Percentiles rank a stretch among this genome's conserved stretches.
These are phyloP conservation scores for Amphilophus citrinellus DNA, from an alignment of 2,113 vertebrate genomes.

Conservation along the genomic window DNA sequence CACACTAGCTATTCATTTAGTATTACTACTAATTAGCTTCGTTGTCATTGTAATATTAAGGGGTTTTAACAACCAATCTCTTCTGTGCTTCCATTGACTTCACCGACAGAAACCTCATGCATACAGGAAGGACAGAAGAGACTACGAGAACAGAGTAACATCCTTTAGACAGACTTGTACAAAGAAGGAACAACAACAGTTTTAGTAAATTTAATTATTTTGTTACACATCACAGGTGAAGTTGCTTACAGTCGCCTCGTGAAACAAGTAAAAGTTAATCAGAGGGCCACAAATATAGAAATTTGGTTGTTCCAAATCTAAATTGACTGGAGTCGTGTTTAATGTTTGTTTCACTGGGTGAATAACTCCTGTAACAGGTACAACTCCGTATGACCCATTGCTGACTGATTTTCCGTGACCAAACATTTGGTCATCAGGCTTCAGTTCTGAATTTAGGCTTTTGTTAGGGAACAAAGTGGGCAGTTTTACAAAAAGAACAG, in stretches of 20 bases:
- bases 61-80: constrained; percentile 25
- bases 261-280: background rate
- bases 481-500: background rate
- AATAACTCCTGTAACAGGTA: background rate
- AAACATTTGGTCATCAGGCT: background rate
- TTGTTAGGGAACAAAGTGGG: background rate
- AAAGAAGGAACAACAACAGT: constrained; percentile 2
- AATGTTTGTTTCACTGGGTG: background rate
- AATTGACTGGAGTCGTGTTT: constrained; percentile 34
- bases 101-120: constrained; percentile 43
- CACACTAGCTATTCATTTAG: constrained; percentile 52
- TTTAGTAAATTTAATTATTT: constrained; percentile 23
- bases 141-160: background rate
- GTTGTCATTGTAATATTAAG: constrained; percentile 31
- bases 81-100: constrained; percentile 16
- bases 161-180: constrained; percentile 23
- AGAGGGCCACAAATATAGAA: background rate
- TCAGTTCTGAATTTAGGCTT: background rate
- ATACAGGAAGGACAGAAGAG: constrained; percentile 42
- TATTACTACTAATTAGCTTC: constrained; percentile 55
- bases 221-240: constrained; percentile 27
- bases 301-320: background rate
- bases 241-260: background rate
- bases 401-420: background rate
- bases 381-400: background rate